Base-by-base conservation (phyloP, 2,797 vertebrate species). In the Rhinichthys osculus region DNA sequence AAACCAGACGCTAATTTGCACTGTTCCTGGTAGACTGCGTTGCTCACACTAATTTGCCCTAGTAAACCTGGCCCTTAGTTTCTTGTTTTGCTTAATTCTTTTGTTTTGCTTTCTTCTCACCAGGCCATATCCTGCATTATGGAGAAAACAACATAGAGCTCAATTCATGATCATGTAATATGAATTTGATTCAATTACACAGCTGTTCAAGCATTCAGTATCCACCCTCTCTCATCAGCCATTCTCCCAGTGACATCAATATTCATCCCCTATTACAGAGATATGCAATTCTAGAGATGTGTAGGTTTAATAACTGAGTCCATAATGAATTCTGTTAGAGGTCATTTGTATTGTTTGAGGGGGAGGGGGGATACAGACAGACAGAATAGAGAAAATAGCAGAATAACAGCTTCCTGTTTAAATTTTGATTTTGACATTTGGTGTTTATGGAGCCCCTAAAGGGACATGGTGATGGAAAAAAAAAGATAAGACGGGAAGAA, bases 121-220 rank as follows among this genome's bases (percentile, higher is more conserved):
- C 57, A 47, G 81, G 27, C 66, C 81, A 74, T 73, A 82, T 62
- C 64, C 67, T 84, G 21, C 54, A 82, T 84, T 84, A 84, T 86
- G 66, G 62, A 11, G 67, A 77, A 69, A 87, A 85, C 69, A 84
- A 78, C 85, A 74, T 76, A 85, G 73, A 73, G 30, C 44, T 87
- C 64, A 77, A 81, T 85, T 90, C 78, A 81, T 59, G 44, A 77
- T 87, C 73, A 85, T 89, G 79, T 85, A 83, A 88, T 83, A 86
- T 88, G 82, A 89, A 87, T 87, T 88, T 88, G 71, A 89, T 87
- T 89, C 52, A 88, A 89, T 90, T 90, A 86, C 72, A 80, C 84
- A 67, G 77, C 83, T 89, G 78, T 54, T 88, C 54, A 70, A 87
- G 73, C 81, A 84, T 87, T 86, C 70, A 16, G 44, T 52, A 73